Evolutionary conservation across 1,140 invertebrate genomes (phyloP).

Genomic region (Nephotettix cincticeps): DNA sequence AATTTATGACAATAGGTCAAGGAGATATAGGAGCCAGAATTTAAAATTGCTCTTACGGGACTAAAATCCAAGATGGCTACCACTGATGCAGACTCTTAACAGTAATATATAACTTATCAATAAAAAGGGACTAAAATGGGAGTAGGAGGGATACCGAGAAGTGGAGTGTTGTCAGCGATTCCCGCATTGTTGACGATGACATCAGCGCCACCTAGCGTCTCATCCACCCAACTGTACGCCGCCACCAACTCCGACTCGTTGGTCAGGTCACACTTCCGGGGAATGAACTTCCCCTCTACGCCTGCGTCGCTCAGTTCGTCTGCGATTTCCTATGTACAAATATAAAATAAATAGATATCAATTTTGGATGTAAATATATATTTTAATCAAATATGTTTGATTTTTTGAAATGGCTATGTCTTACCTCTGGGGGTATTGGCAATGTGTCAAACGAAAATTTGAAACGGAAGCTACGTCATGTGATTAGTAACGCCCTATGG

Average conservation of each 20-base stretch:
- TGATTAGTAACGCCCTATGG: too few relatives aligned
- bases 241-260: constrained; percentile 50
- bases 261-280: constrained; percentile 53
- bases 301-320: constrained; percentile 29
- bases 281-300: constrained; percentile 43
- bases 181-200: constrained; percentile 48
- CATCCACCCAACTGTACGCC: constrained; percentile 51
- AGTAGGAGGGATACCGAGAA: neutral
- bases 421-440: too few relatives aligned
- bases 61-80: too few relatives aligned
- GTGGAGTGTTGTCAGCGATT: neutral
- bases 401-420: neutral
- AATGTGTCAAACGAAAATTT: too few relatives aligned
- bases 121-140: too few relatives aligned
- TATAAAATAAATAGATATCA: neutral
- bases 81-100: too few relatives aligned
- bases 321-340: constrained; percentile 26
- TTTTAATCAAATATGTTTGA: neutral
- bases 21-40: too few relatives aligned
- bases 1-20: too few relatives aligned
- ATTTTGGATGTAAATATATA: too few relatives aligned
- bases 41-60: too few relatives aligned
- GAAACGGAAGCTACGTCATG: too few relatives aligned
- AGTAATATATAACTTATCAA: too few relatives aligned
- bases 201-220: constrained; percentile 51